Percentiles rank a stretch among this genome's conserved stretches.
Conservation (phyloP, 2,797 vertebrate species). For the Helarctos malayanus region DNA sequence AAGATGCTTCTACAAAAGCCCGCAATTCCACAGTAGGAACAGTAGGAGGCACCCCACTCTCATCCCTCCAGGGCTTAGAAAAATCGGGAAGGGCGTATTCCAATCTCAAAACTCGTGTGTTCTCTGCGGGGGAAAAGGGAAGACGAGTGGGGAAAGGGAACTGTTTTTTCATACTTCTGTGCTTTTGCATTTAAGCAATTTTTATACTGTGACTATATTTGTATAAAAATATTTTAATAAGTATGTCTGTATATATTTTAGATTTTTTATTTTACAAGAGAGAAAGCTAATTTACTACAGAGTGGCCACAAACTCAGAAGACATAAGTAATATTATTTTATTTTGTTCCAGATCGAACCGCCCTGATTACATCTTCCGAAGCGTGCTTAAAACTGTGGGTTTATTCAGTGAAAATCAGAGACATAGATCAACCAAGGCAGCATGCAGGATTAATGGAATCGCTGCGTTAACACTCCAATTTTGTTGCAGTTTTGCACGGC, state of each 20-base stretch:
- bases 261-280: neutral
- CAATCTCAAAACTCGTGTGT: neutral
- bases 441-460: neutral
- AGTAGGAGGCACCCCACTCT: neutral
- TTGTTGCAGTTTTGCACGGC: neutral
- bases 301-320: neutral
- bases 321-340: neutral
- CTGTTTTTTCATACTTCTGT: neutral
- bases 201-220: neutral
- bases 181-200: slow-evolving; percentile 8
- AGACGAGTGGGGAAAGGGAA: neutral
- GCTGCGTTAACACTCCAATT: neutral
- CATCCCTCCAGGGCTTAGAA: neutral
- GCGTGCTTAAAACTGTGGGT: neutral
- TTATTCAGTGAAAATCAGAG: neutral
- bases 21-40: neutral
- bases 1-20: neutral
- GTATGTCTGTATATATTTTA: neutral
- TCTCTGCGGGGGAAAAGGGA: neutral
- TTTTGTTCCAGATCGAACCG: neutral
- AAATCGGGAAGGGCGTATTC: accelerated
- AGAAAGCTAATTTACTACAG: neutral
- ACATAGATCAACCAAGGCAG: neutral
- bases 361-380: neutral
- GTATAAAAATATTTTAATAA: slow-evolving; percentile 43